These are phyloP conservation scores for Plagodis dolabraria DNA, from an alignment of 2,888 invertebrate genomes.

Conservation along the genomic window DNA sequence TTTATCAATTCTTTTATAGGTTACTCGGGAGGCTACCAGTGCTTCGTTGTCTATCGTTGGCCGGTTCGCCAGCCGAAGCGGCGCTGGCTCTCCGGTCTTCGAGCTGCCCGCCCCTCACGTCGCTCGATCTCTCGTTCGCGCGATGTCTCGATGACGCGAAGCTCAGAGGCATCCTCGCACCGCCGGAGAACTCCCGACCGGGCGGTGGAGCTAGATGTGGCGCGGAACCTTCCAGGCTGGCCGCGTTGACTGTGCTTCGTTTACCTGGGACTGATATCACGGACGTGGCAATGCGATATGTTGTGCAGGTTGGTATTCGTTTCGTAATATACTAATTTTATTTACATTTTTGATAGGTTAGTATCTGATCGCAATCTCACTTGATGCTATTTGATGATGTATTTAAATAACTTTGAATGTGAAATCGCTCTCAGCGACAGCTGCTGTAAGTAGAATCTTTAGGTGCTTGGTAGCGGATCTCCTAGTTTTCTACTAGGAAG, in stretches of 20 bases:
- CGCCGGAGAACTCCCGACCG: conserved; percentile 94
- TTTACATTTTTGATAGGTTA: too few species aligned
- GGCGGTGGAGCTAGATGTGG: conserved; percentile 72
- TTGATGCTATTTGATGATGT: too few species aligned
- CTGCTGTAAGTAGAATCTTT: too few species aligned
- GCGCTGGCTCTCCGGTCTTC: conserved; percentile 92
- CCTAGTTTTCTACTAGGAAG: too few species aligned
- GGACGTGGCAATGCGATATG: conserved; percentile 90
- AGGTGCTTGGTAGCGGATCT: too few species aligned
- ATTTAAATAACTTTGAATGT: too few species aligned
- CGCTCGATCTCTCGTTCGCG: conserved; percentile 94
- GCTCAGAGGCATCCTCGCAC: conserved; percentile 93
- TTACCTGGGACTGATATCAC: conserved; percentile 95
- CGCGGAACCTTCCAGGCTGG: conserved; percentile 83
- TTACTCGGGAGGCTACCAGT: conserved; percentile 94
- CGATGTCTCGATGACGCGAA: conserved; percentile 93
- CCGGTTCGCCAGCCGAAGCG: conserved; percentile 90
- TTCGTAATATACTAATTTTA: too few species aligned
- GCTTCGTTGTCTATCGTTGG: conserved; percentile 91
- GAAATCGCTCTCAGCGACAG: too few species aligned
- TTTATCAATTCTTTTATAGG: conserved; percentile 46
- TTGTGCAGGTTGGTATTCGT: conserved; percentile 65
- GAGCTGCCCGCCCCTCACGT: conserved; percentile 91
- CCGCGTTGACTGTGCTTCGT: conserved; percentile 90
- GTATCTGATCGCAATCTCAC: too few species aligned